phyloP scores from a whole-genome alignment of 2,888 invertebrate genomes.

The Electrophaes corylata region DNA sequence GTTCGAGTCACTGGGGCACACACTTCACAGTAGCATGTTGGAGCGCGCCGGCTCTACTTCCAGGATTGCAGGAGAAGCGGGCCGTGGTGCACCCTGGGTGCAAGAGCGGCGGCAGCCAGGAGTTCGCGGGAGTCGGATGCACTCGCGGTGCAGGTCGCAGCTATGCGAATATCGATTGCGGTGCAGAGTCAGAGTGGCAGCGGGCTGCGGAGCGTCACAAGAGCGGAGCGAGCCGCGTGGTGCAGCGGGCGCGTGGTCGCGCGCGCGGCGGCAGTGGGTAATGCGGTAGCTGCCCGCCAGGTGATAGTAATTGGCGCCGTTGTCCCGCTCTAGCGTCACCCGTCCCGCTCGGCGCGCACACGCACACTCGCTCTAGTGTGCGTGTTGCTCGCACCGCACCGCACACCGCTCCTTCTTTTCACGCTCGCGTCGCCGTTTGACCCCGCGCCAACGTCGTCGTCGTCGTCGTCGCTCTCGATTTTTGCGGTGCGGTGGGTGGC shows the following conservation, averaged over 20 bases:
- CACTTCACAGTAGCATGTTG: slow-evolving; percentile 80
- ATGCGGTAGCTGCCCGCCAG: slow-evolving; percentile 87
- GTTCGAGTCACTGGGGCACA: slow-evolving; percentile 50
- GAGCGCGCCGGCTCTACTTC: slow-evolving; percentile 49
- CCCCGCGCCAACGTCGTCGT: slow-evolving; percentile 68
- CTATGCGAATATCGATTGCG: slow-evolving; percentile 69
- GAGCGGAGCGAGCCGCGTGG: slow-evolving; percentile 72
- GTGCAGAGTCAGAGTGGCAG: slow-evolving; percentile 57
- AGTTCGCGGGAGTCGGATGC: slow-evolving; percentile 51
- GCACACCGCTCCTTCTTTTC: slow-evolving; percentile 82
- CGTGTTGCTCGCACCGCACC: slow-evolving; percentile 73
- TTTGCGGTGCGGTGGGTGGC: slow-evolving; percentile 87
- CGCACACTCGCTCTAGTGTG: slow-evolving; percentile 70
- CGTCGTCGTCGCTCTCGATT: slow-evolving; percentile 85
- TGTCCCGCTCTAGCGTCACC: slow-evolving; percentile 79
- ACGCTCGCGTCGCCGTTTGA: slow-evolving; percentile 84
- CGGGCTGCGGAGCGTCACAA: slow-evolving; percentile 53
- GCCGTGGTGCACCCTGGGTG: slow-evolving; percentile 49
- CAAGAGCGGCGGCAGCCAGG: slow-evolving; percentile 36
- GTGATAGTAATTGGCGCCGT: slow-evolving; percentile 86
- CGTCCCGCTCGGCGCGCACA: slow-evolving; percentile 82
- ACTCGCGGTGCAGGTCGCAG: slow-evolving; percentile 58
- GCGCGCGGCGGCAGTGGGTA: slow-evolving; percentile 85
- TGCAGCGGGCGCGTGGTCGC: slow-evolving; percentile 85
- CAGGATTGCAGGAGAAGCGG: slow-evolving; percentile 46